These are phyloP conservation scores for Rhea pennata DNA, from an alignment of 2,113 vertebrate genomes.

Conservation along the genomic window DNA sequence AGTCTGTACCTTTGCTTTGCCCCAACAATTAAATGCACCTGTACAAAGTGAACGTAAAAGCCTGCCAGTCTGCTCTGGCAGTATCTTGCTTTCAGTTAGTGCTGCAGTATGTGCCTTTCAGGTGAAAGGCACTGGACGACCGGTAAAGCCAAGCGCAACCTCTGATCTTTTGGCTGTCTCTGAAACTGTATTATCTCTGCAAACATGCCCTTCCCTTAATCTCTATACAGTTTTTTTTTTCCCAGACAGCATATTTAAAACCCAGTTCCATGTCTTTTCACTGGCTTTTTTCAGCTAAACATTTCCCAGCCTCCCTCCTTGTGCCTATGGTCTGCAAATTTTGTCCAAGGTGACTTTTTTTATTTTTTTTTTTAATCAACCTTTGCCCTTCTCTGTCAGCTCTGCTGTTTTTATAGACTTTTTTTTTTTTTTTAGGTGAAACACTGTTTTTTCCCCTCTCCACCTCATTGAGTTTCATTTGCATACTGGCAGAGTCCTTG, in stretches of 20 bases:
- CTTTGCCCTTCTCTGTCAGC: background rate
- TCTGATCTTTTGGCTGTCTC: conserved; percentile 24
- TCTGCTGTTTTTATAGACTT: background rate
- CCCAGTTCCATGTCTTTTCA: background rate
- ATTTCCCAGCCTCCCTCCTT: background rate
- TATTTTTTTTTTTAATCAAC: background rate
- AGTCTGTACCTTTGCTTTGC: background rate
- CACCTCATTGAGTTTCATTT: background rate
- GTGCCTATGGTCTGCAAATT: background rate
- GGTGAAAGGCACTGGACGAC: background rate
- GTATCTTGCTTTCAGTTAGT: background rate
- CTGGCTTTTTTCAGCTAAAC: background rate
- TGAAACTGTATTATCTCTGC: background rate
- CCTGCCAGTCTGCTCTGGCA: background rate
- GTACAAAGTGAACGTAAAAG: background rate
- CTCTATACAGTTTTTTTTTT: conserved; percentile 23
- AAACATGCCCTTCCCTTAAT: conserved; percentile 3
- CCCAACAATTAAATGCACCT: background rate
- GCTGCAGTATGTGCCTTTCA: background rate
- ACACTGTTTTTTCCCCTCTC: background rate
- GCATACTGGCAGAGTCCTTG: background rate
- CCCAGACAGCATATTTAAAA: conserved; percentile 21
- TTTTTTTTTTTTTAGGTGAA: background rate
- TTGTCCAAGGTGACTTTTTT: background rate
- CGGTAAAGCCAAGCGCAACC: background rate